phyloP scores from a whole-genome alignment of 1,140 invertebrate genomes.

The Drusus annulatus region DNA sequence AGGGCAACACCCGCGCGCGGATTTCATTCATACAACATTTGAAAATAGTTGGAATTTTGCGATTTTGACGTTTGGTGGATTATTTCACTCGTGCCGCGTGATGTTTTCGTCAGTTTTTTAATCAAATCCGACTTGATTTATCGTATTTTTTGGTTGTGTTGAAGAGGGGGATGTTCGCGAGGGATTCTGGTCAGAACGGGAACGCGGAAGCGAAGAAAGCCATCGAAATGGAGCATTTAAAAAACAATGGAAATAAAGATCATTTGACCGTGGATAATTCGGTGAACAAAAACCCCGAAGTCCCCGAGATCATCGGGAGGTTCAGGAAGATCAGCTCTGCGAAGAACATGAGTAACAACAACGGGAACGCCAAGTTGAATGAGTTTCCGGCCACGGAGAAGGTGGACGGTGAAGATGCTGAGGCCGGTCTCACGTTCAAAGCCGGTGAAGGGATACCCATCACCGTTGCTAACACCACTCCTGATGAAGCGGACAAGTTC shows the following conservation, averaged over 20 bases:
- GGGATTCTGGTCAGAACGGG: conserved; percentile 11
- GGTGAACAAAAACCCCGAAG: conserved; percentile 48
- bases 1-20: conserved; percentile 6
- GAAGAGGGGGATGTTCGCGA: conserved; percentile 18
- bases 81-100: conserved; percentile 7
- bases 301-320: conserved; percentile 68
- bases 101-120: conserved; percentile 11
- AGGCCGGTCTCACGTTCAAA: conserved; percentile 66
- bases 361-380: conserved; percentile 68
- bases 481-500: conserved; percentile 60
- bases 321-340: conserved; percentile 71
- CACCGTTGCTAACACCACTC: conserved; percentile 56
- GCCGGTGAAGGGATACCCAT: conserved; percentile 59
- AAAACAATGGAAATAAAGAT: conserved; percentile 16
- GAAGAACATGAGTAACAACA: conserved; percentile 70
- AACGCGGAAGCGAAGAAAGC: conserved; percentile 27
- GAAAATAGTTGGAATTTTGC: background rate
- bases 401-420: conserved; percentile 61
- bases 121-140: background rate
- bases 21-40: conserved; percentile 1
- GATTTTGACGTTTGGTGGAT: conserved; percentile 33
- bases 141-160: background rate
- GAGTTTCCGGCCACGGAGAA: conserved; percentile 59
- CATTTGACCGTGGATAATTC: conserved; percentile 20
- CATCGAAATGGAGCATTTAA: conserved; percentile 44